These are phyloP conservation scores for Rhizomys pruinosus DNA, from an alignment of 2,113 vertebrate genomes.

Conservation along the genomic window DNA sequence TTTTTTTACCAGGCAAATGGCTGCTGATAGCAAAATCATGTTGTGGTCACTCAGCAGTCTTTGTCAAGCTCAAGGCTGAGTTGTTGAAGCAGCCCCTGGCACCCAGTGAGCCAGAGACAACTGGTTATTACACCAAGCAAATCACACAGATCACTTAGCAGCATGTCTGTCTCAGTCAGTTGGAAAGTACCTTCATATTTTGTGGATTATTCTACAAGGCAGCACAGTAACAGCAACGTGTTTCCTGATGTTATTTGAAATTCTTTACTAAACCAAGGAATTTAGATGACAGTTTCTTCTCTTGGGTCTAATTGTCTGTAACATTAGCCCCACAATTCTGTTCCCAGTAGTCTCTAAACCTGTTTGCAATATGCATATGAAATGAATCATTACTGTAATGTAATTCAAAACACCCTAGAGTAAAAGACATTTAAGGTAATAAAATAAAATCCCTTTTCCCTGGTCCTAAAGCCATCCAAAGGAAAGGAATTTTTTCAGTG, in stretches of 20 bases:
- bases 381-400: slow-evolving; percentile 87
- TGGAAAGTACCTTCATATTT: slow-evolving; percentile 83
- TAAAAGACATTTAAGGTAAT: slow-evolving; percentile 75
- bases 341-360: slow-evolving; percentile 81
- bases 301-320: slow-evolving; percentile 85
- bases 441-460: slow-evolving; percentile 83
- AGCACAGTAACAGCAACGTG: slow-evolving; percentile 80
- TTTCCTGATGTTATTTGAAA: slow-evolving; percentile 85
- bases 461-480: slow-evolving; percentile 76
- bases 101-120: slow-evolving; percentile 80
- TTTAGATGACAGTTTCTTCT: slow-evolving; percentile 83
- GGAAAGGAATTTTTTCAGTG: slow-evolving; percentile 76
- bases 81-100: slow-evolving; percentile 83
- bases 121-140: slow-evolving; percentile 82
- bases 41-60: slow-evolving; percentile 82
- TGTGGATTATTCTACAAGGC: slow-evolving; percentile 82
- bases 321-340: slow-evolving; percentile 84
- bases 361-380: slow-evolving; percentile 86
- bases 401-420: slow-evolving; percentile 85
- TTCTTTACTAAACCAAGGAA: slow-evolving; percentile 83
- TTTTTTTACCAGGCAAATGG: slow-evolving; percentile 79
- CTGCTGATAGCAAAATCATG: slow-evolving; percentile 80
- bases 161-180: slow-evolving; percentile 80
- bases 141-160: slow-evolving; percentile 84
- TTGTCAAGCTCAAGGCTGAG: slow-evolving; percentile 78